A percentile compares a stretch with the other conserved stretches of the same genome.
Evolutionary conservation across 2,113 vertebrate species (phyloP).

Genomic region (Myanophis thanlyinensis): DNA sequence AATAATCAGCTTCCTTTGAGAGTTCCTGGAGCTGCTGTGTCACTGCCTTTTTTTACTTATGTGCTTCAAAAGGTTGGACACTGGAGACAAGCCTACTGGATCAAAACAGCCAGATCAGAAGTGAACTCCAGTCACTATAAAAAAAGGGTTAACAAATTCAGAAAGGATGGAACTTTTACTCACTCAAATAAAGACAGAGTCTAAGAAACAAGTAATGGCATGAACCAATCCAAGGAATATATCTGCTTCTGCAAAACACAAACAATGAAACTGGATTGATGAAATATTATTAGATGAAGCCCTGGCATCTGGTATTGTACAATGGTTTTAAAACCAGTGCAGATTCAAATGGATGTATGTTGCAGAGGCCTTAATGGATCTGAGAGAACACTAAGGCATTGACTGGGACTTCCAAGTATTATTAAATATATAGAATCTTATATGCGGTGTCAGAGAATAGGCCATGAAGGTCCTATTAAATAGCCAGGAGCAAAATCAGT

Average conservation of each 20-base stretch:
- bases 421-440: background rate
- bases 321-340: background rate
- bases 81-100: background rate
- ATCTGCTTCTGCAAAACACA: background rate
- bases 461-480: background rate
- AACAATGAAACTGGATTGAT: background rate
- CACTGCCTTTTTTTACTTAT: background rate
- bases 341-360: background rate
- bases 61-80: background rate
- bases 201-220: background rate
- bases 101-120: background rate
- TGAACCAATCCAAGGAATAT: background rate
- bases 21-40: background rate
- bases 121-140: background rate
- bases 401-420: background rate
- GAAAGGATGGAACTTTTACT: background rate
- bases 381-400: background rate
- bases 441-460: background rate
- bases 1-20: background rate
- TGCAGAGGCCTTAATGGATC: background rate
- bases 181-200: background rate
- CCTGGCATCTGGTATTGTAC: background rate
- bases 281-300: background rate
- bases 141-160: background rate
- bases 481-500: background rate